A percentile compares a stretch with the other conserved stretches of the same genome.
Evolutionary conservation across 2,888 invertebrate species (phyloP).

Genomic region (Lamellibrachia satsuma): DNA sequence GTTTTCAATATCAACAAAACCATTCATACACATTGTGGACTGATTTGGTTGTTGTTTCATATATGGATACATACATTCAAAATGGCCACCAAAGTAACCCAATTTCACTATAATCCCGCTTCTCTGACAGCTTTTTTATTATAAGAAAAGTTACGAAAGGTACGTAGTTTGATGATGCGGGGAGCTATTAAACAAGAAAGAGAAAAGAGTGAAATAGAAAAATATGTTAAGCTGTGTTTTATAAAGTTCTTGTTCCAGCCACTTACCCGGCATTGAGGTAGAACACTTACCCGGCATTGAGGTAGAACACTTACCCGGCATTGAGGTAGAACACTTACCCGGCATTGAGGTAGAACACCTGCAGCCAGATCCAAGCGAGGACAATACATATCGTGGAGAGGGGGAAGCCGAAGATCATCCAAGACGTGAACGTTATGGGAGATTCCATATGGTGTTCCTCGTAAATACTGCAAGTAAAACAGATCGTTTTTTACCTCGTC

Average conservation of each 20-base stretch:
- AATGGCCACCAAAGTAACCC: too few species aligned
- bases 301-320: slow-evolving; percentile 31
- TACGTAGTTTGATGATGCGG: too few species aligned
- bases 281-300: slow-evolving; percentile 31
- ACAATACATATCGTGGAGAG: slow-evolving; percentile 53
- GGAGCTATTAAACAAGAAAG: too few species aligned
- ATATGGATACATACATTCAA: too few species aligned
- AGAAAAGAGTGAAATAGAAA: too few species aligned
- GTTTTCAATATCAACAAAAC: too few species aligned
- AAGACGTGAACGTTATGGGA: slow-evolving; percentile 55
- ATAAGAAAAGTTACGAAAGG: too few species aligned
- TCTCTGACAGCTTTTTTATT: too few species aligned
- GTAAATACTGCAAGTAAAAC: slow-evolving; percentile 25
- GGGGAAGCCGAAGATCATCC: slow-evolving; percentile 55
- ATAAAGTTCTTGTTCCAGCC: background rate
- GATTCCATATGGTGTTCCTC: slow-evolving; percentile 43
- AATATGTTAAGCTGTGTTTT: background rate
- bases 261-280: background rate
- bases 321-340: slow-evolving; percentile 34
- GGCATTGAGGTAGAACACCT: slow-evolving; percentile 34
- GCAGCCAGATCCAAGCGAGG: slow-evolving; percentile 54
- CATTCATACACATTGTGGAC: too few species aligned
- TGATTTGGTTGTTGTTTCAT: too few species aligned
- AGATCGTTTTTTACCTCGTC: background rate
- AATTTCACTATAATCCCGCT: too few species aligned